phyloP scores from a whole-genome alignment of 2,113 vertebrate species.

The Burhinus bistriatus region DNA sequence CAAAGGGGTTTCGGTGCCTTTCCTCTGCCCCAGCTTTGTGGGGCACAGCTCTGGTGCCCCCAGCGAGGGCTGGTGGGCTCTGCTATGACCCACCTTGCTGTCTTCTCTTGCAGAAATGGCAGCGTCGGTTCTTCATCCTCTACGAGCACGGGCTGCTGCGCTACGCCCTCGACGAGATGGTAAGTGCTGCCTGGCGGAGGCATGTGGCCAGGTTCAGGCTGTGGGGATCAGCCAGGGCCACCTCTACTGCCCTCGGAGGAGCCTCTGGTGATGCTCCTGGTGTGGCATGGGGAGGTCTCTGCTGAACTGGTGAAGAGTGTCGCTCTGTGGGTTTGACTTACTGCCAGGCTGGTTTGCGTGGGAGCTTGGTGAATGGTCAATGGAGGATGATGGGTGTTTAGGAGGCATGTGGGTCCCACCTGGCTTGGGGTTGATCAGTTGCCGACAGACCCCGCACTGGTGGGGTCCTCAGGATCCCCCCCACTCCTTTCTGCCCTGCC shows the following conservation, averaged over 20 bases:
- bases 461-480: neutral
- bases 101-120: slow-evolving; percentile 88
- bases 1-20: neutral
- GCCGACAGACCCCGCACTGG: rapidly evolving
- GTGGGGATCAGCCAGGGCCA: neutral
- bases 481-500: neutral
- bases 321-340: neutral
- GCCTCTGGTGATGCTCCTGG: too few species aligned
- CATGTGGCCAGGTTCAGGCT: rapidly evolving
- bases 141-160: slow-evolving; percentile 92
- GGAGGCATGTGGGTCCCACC: rapidly evolving
- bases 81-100: neutral
- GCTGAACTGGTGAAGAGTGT: neutral
- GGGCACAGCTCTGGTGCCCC: neutral
- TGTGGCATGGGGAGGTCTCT: rapidly evolving
- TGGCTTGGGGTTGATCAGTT: neutral
- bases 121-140: slow-evolving; percentile 93
- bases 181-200: slow-evolving; percentile 57
- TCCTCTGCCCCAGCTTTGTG: neutral
- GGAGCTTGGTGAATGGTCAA: neutral
- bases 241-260: neutral
- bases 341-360: neutral
- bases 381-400: neutral
- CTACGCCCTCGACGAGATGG: slow-evolving; percentile 94
- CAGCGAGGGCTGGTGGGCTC: too few species aligned